Conservation (phyloP, 1,140 invertebrate genomes). For the Oreohelix idahoensis region DNA sequence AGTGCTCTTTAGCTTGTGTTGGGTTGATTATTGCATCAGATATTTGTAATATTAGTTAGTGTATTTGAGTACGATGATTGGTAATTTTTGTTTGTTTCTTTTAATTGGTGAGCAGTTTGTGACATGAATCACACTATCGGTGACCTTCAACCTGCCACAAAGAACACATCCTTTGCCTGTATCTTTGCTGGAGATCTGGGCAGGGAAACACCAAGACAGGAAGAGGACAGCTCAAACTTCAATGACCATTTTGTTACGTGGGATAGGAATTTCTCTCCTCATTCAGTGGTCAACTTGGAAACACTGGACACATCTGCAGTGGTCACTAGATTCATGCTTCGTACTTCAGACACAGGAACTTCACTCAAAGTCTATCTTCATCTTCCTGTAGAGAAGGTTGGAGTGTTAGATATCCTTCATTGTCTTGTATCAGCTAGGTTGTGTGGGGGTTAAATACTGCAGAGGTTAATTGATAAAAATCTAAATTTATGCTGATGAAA, state of each 20-base stretch:
- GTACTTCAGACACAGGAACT: slow-evolving; percentile 21
- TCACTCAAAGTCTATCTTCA: slow-evolving; percentile 3
- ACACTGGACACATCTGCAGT: not conserved
- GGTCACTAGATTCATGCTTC: slow-evolving; percentile 4
- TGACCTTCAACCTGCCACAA: not conserved
- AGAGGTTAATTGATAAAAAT: too few species aligned
- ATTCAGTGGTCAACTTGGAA: not conserved
- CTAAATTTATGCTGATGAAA: too few species aligned
- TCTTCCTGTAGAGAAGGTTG: not conserved
- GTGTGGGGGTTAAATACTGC: too few species aligned
- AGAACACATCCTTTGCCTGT: not conserved
- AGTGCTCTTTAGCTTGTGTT: too few species aligned
- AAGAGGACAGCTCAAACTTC: slow-evolving; percentile 25
- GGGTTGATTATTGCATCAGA: too few species aligned
- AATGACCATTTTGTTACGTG: slow-evolving; percentile 20
- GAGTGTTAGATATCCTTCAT: not conserved
- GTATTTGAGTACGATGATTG: too few species aligned
- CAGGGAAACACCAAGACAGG: not conserved
- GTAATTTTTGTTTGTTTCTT: not conserved
- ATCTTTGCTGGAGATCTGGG: slow-evolving; percentile 21
- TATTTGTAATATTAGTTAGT: too few species aligned
- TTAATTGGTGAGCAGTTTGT: slow-evolving; percentile 11
- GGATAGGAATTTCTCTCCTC: not conserved
- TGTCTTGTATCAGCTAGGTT: too few species aligned
- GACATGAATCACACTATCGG: not conserved